Evolutionary conservation across 2,797 vertebrate genomes (phyloP).

Genomic region (Mormyrops attenuatus): DNA sequence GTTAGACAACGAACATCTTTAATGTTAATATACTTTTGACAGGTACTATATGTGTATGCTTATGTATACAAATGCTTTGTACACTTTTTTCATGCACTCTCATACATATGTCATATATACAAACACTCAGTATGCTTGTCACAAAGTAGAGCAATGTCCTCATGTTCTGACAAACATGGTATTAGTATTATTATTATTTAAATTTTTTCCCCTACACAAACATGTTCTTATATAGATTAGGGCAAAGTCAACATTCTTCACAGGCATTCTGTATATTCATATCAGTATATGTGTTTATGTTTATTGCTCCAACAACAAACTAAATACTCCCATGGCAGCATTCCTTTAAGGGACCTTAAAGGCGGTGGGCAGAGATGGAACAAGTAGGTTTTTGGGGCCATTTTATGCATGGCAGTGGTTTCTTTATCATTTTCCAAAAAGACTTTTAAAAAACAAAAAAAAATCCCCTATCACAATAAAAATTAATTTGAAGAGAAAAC

Average conservation of each 20-base stretch:
- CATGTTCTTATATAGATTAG: slow-evolving; percentile 35
- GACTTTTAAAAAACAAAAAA: slow-evolving; percentile 29
- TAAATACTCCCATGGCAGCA: slow-evolving; percentile 46
- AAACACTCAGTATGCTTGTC: slow-evolving; percentile 52
- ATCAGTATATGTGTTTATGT: slow-evolving; percentile 33
- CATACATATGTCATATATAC: slow-evolving; percentile 42
- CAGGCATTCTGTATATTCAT: slow-evolving; percentile 56
- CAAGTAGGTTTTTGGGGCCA: slow-evolving; percentile 49
- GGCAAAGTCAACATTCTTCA: slow-evolving; percentile 46
- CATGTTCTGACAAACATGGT: slow-evolving; percentile 46
- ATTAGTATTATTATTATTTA: slow-evolving; percentile 30
- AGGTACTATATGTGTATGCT: slow-evolving; percentile 56
- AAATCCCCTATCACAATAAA: slow-evolving; percentile 11
- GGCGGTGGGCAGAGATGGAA: slow-evolving; percentile 51
- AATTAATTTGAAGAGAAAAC: slow-evolving; percentile 1
- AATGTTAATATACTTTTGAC: slow-evolving; percentile 55
- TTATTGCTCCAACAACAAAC: slow-evolving; percentile 45
- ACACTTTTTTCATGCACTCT: slow-evolving; percentile 42
- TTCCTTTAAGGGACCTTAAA: slow-evolving; percentile 66
- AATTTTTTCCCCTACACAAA: not conserved
- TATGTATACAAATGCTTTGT: slow-evolving; percentile 58
- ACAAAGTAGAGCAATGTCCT: slow-evolving; percentile 45
- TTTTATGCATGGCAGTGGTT: slow-evolving; percentile 34
- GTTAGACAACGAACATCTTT: slow-evolving; percentile 50
- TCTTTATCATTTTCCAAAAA: slow-evolving; percentile 49